Base-by-base conservation (phyloP, 2,113 vertebrate species). In the Siniperca knerii region DNA sequence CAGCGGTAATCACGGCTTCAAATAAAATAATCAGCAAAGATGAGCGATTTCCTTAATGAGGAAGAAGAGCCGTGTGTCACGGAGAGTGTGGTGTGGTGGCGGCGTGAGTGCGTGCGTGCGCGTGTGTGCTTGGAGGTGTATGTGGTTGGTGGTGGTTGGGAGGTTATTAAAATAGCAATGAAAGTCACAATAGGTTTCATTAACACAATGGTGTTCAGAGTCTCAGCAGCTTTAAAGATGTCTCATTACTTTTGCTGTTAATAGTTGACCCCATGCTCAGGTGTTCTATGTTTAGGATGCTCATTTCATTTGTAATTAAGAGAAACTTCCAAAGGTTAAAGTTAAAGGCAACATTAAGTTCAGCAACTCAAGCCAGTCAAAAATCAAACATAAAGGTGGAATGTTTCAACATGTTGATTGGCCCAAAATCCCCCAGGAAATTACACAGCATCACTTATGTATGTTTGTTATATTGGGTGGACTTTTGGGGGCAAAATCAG, bases 11-110 rank as follows among this genome's bases (percentile, higher is more conserved):
- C 98, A 99, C 96, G 96, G 96, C 95, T 96, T 97, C 97, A 99
- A 99, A 99, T 98, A 99, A 98, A 99, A 99, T 99, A 99, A 99
- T 99, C 97, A 98, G 97, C 97, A 97, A 97, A 99, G 97, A 98
- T 98, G 97, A 97, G 97, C 97, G 96, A 99, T 99, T 99, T 99
- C 96, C 97, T 97, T 99, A 99, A 99, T 97, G 96, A 97, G 96
- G 96, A 96, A 94, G 96, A 97, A 96, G 96, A 96, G 96, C 96
- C 96, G 96, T 95, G 96, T 96, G 97, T 98, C 98, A 99, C 97
- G 98, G 96, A 97, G 95, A 96, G 95, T 95, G 96, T 68, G 73
- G 23, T 78, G 87, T 48, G 55, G 44, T 54, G 68, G 69, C 93
- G 94, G 79, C 37, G 58, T 50, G 86, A 2, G 60, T 20, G 66